Percentiles rank a stretch among this genome's conserved stretches.
Evolutionary conservation across 1,140 invertebrate species (phyloP).

Genomic region (Neuroterus valhalla): DNA sequence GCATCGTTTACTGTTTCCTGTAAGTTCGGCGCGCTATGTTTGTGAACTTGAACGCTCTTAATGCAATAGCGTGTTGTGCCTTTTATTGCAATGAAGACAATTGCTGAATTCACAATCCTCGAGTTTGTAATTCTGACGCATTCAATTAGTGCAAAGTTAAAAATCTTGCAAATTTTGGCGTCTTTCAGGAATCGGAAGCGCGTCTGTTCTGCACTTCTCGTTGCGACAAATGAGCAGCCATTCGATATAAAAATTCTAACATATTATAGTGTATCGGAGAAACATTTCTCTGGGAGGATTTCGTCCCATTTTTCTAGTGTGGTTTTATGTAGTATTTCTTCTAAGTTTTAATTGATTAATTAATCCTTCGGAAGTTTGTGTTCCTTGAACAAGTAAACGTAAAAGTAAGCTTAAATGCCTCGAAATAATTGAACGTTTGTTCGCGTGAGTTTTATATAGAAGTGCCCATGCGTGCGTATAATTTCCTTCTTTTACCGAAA

Average conservation of each 20-base stretch:
- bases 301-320: conserved; percentile 40
- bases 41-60: too few relatives aligned
- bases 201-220: not conserved
- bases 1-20: not conserved
- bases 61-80: not conserved
- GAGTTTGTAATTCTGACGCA: not conserved
- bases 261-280: not conserved
- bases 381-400: conserved; percentile 22
- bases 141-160: conserved; percentile 29
- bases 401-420: conserved; percentile 37
- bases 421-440: conserved; percentile 28
- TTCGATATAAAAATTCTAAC: conserved; percentile 28
- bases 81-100: conserved; percentile 11
- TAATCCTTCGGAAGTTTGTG: conserved; percentile 25
- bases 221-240: not conserved
- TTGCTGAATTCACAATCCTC: conserved; percentile 33
- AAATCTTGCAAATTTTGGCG: conserved; percentile 22
- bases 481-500: conserved; percentile 38
- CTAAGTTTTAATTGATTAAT: conserved; percentile 30
- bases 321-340: conserved; percentile 33
- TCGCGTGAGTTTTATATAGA: conserved; percentile 35
- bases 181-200: conserved; percentile 8
- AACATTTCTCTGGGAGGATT: not conserved
- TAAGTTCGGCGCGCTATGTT: not conserved
- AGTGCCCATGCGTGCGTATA: conserved; percentile 41